A percentile compares a stretch with the other conserved stretches of the same genome.
Evolutionary conservation across 2,797 vertebrate species (phyloP).

Genomic region (Hyperoplus lanceolatus): DNA sequence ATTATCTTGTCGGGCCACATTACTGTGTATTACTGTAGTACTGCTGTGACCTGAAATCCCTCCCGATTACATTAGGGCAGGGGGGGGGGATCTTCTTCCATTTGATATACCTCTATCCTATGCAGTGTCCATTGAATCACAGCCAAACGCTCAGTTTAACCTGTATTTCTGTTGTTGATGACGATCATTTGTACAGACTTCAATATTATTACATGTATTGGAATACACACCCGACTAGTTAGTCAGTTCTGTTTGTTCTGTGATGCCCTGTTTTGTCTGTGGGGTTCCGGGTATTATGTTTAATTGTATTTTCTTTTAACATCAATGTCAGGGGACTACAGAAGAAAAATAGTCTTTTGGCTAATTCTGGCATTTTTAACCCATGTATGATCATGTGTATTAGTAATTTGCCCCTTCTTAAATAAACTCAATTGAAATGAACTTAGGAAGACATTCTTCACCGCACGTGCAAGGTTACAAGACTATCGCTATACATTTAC

Average conservation of each 20-base stretch:
- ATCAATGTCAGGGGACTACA: too few species aligned
- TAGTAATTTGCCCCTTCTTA: too few species aligned
- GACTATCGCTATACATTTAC: too few species aligned
- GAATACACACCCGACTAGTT: not conserved
- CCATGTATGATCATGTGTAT: too few species aligned
- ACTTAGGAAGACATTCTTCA: not conserved
- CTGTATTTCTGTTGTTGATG: not conserved
- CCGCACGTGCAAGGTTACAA: too few species aligned
- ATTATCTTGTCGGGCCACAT: constrained; percentile 30
- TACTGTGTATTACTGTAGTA: constrained; percentile 3
- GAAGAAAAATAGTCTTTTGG: too few species aligned
- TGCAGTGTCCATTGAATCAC: not conserved
- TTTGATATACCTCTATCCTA: not conserved
- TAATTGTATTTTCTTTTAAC: too few species aligned
- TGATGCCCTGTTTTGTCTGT: too few species aligned
- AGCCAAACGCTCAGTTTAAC: not conserved
- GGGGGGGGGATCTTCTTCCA: not conserved
- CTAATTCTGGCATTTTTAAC: too few species aligned
- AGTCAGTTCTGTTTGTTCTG: too few species aligned
- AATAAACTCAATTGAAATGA: too few species aligned
- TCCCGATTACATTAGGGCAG: not conserved
- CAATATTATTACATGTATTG: not conserved
- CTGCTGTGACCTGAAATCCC: constrained; percentile 21
- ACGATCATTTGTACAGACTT: not conserved
- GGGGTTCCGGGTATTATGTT: too few species aligned